Evolutionary conservation across 2,113 vertebrate species (phyloP).

Genomic region (Amphiprion ocellaris): DNA sequence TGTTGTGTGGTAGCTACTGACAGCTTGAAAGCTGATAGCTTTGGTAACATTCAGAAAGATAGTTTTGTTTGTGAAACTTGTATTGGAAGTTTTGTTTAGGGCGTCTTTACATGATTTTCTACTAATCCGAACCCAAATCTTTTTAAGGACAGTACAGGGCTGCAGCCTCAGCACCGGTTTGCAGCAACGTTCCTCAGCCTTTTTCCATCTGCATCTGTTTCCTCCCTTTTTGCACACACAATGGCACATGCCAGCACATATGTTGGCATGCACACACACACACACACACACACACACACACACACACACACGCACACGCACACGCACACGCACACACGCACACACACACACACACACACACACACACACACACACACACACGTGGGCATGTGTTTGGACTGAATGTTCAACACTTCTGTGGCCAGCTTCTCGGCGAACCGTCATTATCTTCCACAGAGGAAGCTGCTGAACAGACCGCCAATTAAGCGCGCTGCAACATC

Average conservation of each 20-base stretch:
- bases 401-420: conserved; percentile 14
- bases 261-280: conserved; percentile 14
- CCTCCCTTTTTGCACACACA: conserved; percentile 7
- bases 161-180: not conserved
- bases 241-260: conserved; percentile 24
- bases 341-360: not conserved
- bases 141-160: not conserved
- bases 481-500: conserved; percentile 44
- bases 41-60: not conserved
- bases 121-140: not conserved
- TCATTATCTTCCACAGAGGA: conserved; percentile 59
- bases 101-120: no score
- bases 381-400: conserved; percentile 15
- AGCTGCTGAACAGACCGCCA: conserved; percentile 47
- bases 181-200: conserved; percentile 1
- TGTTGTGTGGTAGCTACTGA: not conserved
- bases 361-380: not conserved
- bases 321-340: conserved; percentile 3
- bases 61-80: no score
- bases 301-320: not conserved
- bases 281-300: conserved; percentile 5
- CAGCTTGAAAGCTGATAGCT: not conserved
- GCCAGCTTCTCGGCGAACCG: conserved; percentile 39
- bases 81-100: no score
- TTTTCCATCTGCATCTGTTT: conserved; percentile 2